Evolutionary conservation across 2,888 invertebrate species (phyloP), one percentile per base, ranked within the genome.

Genomic region (Drosophila melanosoma): DNA sequence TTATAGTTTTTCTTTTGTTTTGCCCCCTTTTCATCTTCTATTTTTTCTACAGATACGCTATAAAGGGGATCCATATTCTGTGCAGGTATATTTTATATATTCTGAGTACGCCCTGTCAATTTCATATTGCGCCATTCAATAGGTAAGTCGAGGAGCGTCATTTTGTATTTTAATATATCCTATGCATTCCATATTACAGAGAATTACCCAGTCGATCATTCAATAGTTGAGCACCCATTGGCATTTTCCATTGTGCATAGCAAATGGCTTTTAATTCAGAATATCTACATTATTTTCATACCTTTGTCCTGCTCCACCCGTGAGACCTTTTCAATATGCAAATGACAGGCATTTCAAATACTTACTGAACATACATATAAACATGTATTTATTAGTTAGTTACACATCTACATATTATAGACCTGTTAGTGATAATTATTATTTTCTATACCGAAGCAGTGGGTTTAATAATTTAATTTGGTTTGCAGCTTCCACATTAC

Each of bases 1-100:
- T 71, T 74, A 73, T 76, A 69, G 66, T 73, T 83, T 83, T 75
- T 54, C 78, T 51, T 68, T 77, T 67, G 76, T 72, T 64, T 62
- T 20, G 53, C 35, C 53, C 52, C 45, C 29, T 49, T 52, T 75
- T 60, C 42, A 49, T 51, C 17, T 11, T 26, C 11, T 1, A 7
- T 51, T 38, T 48, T 40, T 32, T 20, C 8, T 3, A 15, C 8
- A 3, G 20, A 12, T 53, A 74, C 74, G 60, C 76, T 60, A 45
- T 20, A 48, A 40, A 40, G 0, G 4, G 3, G 20, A 20, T 35
- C 45, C 45, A 45, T 20, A 15, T 12, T 7, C 45, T 11, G 8
- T 12, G 1, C 15, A 40, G 36, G 54, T 23, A 23, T 23, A 45
- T 23, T 23, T 20, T 40, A 60, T 49, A 59, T n/a, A 54, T 12